These are phyloP conservation scores for Chondrilla cf. caribensis DNA, from an alignment of 37 sponge, comb jelly and placozoan genomes.

Conservation along the genomic window DNA sequence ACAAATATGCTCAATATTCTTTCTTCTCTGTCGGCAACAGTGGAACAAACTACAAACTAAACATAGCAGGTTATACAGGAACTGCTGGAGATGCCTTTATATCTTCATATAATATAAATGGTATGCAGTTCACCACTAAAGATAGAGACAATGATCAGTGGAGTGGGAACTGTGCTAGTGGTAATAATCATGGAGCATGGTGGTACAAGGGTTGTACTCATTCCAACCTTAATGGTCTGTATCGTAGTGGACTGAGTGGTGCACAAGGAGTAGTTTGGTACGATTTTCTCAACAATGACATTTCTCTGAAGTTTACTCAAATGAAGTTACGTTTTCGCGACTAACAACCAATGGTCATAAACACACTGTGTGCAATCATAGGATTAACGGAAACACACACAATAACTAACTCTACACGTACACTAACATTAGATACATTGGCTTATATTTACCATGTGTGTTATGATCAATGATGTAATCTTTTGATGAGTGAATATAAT, in stretches of 20 bases:
- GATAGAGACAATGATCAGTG: constrained; percentile 17
- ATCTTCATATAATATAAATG: not conserved
- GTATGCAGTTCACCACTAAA: constrained; percentile 4
- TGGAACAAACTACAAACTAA: constrained; percentile 26
- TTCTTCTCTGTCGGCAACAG: constrained; percentile 23
- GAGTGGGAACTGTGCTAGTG: not conserved
- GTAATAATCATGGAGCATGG: constrained; percentile 25
- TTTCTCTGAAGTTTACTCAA: constrained; percentile 12
- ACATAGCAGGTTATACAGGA: constrained; percentile 19
- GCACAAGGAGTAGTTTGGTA: not conserved
- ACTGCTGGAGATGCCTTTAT: constrained; percentile 12
- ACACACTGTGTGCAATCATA: too few relatives aligned
- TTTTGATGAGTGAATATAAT: too few relatives aligned
- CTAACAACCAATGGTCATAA: too few relatives aligned
- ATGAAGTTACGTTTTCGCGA: constrained; percentile 6
- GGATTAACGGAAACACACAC: too few relatives aligned
- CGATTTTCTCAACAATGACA: not conserved
- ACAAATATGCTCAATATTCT: constrained; percentile 15
- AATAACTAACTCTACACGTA: too few relatives aligned
- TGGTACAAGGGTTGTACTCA: constrained; percentile 11
- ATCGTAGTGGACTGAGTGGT: not conserved
- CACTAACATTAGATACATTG: too few relatives aligned
- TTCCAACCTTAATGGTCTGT: constrained; percentile 32
- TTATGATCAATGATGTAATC: too few relatives aligned
- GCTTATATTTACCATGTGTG: too few relatives aligned